Percentiles rank a stretch among this genome's conserved stretches.
phyloP scores from a whole-genome alignment of 2,888 invertebrate genomes.

The Hecatera dysodea region DNA sequence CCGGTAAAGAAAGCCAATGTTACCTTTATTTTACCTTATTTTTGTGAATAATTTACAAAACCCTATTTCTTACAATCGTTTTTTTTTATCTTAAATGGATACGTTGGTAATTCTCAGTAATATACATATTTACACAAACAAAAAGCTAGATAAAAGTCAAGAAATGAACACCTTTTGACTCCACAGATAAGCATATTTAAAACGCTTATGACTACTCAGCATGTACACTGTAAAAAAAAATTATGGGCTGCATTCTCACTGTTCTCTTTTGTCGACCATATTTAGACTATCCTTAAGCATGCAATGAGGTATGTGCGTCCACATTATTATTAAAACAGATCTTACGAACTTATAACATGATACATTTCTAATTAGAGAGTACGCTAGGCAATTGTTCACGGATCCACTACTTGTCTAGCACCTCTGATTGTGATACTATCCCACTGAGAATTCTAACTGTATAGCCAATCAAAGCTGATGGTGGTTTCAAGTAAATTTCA shows the following conservation, averaged over 20 bases:
- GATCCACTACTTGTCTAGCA: constrained; percentile 32
- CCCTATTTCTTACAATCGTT: not conserved
- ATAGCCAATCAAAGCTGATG: constrained; percentile 22
- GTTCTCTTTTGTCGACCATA: too few species aligned
- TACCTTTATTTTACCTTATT: constrained; percentile 25
- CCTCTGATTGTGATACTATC: constrained; percentile 22
- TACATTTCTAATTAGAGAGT: constrained; percentile 7
- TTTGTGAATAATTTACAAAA: not conserved
- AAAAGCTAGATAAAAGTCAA: not conserved
- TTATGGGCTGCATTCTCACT: too few species aligned
- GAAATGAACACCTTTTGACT: not conserved
- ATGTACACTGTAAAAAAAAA: too few species aligned
- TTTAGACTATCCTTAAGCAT: too few species aligned
- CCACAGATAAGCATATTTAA: not conserved
- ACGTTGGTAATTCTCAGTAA: not conserved
- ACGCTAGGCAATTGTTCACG: constrained; percentile 12
- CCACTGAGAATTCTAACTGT: constrained; percentile 25
- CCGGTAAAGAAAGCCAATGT: constrained; percentile 24
- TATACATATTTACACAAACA: too few species aligned
- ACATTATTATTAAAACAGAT: not conserved
- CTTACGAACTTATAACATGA: not conserved
- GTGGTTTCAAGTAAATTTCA: not conserved
- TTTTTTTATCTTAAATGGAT: not conserved
- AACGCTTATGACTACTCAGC: not conserved
- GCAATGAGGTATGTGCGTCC: not conserved